Evolutionary conservation across 2,113 vertebrate genomes (phyloP).

Genomic region (Siphamia tubifer): DNA sequence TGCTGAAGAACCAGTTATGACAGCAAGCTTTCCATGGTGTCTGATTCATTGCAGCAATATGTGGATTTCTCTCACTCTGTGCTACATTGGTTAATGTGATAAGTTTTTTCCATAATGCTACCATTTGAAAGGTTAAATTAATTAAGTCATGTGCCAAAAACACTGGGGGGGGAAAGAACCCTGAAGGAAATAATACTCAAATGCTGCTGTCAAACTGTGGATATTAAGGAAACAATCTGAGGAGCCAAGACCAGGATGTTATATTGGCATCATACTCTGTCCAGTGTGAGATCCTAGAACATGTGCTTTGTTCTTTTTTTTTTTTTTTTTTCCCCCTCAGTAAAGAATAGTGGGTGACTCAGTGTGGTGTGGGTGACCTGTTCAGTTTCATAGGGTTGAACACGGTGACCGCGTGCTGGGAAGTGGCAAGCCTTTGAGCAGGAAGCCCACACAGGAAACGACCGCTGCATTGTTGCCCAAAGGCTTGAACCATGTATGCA

Average conservation of each 20-base stretch:
- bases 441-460: slow-evolving; percentile 76
- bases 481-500: slow-evolving; percentile 45
- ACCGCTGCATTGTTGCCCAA: slow-evolving; percentile 61
- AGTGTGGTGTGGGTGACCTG: slow-evolving; percentile 61
- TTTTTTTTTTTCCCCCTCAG: slow-evolving; percentile 42
- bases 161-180: no score
- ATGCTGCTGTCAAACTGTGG: slow-evolving; percentile 36
- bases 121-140: no score
- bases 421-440: slow-evolving; percentile 55
- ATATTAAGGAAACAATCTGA: slow-evolving; percentile 59
- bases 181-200: no score
- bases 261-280: slow-evolving; percentile 41
- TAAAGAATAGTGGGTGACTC: slow-evolving; percentile 55
- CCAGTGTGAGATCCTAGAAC: slow-evolving; percentile 44
- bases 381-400: slow-evolving; percentile 59
- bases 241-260: slow-evolving; percentile 49
- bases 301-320: slow-evolving; percentile 42
- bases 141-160: no score
- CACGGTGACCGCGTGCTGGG: slow-evolving; percentile 50
- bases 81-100: no score
- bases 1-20: slow-evolving; percentile 61
- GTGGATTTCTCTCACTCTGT: no score
- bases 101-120: no score
- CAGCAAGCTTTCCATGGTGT: background rate
- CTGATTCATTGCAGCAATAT: background rate